Conservation (phyloP, 2,888 invertebrate genomes). For the Drosophila differens region DNA sequence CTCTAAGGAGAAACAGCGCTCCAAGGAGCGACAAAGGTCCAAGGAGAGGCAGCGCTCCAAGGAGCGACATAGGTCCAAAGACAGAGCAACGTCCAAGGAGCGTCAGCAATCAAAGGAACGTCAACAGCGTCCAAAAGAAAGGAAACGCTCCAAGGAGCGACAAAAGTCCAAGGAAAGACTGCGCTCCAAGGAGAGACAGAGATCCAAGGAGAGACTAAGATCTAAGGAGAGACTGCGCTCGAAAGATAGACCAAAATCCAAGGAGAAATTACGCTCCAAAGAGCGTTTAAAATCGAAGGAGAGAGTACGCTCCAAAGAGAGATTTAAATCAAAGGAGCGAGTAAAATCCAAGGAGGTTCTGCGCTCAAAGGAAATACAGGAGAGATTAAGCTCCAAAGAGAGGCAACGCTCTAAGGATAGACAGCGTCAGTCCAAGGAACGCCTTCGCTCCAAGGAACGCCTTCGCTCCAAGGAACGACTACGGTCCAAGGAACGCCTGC, state of each 20-base stretch:
- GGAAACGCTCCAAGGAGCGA: conserved; percentile 36
- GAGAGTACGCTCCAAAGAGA: conserved; percentile 21
- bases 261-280: conserved; percentile 36
- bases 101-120: conserved; percentile 27
- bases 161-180: conserved; percentile 33
- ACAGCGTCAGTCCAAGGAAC: conserved; percentile 15
- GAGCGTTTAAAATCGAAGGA: conserved; percentile 29
- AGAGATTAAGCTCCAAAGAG: conserved; percentile 19
- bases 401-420: conserved; percentile 19
- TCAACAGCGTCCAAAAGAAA: conserved; percentile 31
- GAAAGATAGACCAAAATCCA: conserved; percentile 30
- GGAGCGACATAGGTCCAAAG: conserved; percentile 41
- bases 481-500: conserved; percentile 5
- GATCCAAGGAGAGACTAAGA: conserved; percentile 7
- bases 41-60: conserved; percentile 43
- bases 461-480: conserved; percentile 8
- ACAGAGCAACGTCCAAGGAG: conserved; percentile 31
- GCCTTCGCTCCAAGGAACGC: conserved; percentile 17
- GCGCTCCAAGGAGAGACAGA: conserved; percentile 20
- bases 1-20: conserved; percentile 37
- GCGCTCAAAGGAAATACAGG: conserved; percentile 15
- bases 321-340: conserved; percentile 23
- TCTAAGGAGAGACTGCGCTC: conserved; percentile 26
- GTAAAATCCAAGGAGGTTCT: conserved; percentile 16
- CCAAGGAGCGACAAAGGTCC: conserved; percentile 40